Base-by-base conservation (phyloP, 2,113 vertebrate genomes). In the Triplophysa tibetana region DNA sequence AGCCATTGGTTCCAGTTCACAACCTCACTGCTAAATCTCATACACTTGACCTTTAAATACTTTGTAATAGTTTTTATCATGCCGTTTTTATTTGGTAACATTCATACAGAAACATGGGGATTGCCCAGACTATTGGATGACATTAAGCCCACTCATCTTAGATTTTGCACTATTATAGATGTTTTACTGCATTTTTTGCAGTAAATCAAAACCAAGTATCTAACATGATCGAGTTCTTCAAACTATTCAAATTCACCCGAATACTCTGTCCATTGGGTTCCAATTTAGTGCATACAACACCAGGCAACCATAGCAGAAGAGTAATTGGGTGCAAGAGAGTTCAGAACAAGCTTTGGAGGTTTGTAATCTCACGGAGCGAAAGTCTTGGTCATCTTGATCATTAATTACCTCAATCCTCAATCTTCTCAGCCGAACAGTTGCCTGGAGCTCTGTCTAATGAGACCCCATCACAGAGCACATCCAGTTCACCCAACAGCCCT, bases 321-420 rank as follows among this genome's bases (percentile, higher is more conserved):
- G 41, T 24, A 9, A 73, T 7, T 17, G 3, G 16, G 13, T 60
- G 21, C 26, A 48, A 29, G 43, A 75, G 63, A 23, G 41, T 41
- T 19, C 17, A 17, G 45, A 54, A 52, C 62, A 65, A 2, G 7
- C 26, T 19, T 19, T 26, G 61, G 12, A 66, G 26, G 1, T 54
- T 77, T 24, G 62, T 65, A 77, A 54, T 65, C 48, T 19, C 11
- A n/a, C 64, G 1, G 26, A n/a, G 13, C 21, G 50, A 50, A 68
- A 12, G 61, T 76, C 29, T 75, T 56, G 33, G 23, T 64, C 67
- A 45, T 78, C 62, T 60, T 79, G 56, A 79, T 78, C 56, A 69
- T 81, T 65, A 78, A 81, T 81, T 78, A 84, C 60, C 79, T 79
- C 75, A 54, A n/a, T 56, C 17, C 58, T 84, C 63, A 73, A 74